Conservation (phyloP, 1,140 invertebrate genomes). For the Drosophila burlai region DNA sequence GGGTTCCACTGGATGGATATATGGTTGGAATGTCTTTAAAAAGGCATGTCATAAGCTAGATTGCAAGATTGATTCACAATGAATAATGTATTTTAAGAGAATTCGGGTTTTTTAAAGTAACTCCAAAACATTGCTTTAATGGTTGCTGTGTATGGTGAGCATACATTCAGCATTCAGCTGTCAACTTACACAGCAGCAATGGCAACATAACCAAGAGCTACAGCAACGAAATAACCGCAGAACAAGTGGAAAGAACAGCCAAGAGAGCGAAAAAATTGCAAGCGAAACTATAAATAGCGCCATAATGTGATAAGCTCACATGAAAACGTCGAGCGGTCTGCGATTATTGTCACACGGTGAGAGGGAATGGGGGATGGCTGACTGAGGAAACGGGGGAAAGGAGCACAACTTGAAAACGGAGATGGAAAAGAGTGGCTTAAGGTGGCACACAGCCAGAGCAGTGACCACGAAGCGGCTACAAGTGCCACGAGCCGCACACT, state of each 20-base stretch:
- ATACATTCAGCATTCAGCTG: not conserved
- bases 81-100: too few species aligned
- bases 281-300: slow-evolving; percentile 74
- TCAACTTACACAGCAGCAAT: not conserved
- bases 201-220: slow-evolving; percentile 9
- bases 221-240: slow-evolving; percentile 26
- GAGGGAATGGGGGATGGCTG: not conserved
- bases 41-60: too few species aligned
- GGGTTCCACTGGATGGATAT: too few species aligned
- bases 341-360: slow-evolving; percentile 45
- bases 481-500: slow-evolving; percentile 22
- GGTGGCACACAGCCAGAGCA: slow-evolving; percentile 5
- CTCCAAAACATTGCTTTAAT: slow-evolving; percentile 1
- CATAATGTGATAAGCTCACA: slow-evolving; percentile 77
- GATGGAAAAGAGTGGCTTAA: slow-evolving; percentile 11
- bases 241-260: slow-evolving; percentile 19
- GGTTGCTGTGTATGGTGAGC: not conserved
- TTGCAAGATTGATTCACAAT: too few species aligned
- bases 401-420: slow-evolving; percentile 16
- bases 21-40: too few species aligned
- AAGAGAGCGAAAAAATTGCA: slow-evolving; percentile 48
- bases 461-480: slow-evolving; percentile 20
- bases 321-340: slow-evolving; percentile 55
- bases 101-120: too few species aligned
- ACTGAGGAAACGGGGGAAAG: slow-evolving; percentile 6